phyloP scores from a whole-genome alignment of 1,140 invertebrate genomes.

The Brachionus angularis region DNA sequence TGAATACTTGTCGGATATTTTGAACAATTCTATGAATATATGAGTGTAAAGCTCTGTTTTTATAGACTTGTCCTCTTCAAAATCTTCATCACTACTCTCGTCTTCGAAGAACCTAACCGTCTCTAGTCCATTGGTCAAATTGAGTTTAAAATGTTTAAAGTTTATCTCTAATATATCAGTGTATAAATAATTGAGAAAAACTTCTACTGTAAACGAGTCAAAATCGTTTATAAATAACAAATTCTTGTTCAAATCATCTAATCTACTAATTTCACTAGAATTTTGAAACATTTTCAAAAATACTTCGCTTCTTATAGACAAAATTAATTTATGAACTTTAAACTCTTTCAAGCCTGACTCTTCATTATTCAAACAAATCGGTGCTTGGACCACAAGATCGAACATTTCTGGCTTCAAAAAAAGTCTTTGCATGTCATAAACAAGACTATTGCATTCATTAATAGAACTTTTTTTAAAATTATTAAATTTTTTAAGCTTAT shows the following conservation, averaged over 20 bases:
- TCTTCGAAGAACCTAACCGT: not conserved
- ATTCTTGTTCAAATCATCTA: not conserved
- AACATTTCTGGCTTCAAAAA: constrained; percentile 1
- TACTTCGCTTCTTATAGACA: constrained; percentile 25
- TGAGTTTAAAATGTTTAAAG: constrained; percentile 11
- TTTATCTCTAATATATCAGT: constrained; percentile 27
- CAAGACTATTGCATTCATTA: not conserved
- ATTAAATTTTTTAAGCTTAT: not conserved
- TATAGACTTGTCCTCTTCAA: not conserved
- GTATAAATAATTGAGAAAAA: constrained; percentile 31
- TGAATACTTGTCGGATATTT: constrained; percentile 25
- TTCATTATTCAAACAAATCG: not conserved
- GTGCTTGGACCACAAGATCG: constrained; percentile 2
- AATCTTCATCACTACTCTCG: not conserved
- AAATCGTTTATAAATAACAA: not conserved
- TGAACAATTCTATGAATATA: constrained; percentile 17
- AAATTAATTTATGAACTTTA: constrained; percentile 31
- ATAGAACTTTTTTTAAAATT: not conserved
- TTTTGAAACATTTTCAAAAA: constrained; percentile 16
- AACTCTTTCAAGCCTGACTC: not conserved
- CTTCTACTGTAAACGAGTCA: constrained; percentile 11
- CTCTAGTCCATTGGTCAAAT: not conserved
- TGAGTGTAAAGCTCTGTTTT: not conserved
- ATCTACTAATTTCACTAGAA: not conserved
- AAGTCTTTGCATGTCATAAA: not conserved